These are phyloP conservation scores for Leucozona laternaria DNA, from an alignment of 2,888 invertebrate species.

Conservation along the genomic window DNA sequence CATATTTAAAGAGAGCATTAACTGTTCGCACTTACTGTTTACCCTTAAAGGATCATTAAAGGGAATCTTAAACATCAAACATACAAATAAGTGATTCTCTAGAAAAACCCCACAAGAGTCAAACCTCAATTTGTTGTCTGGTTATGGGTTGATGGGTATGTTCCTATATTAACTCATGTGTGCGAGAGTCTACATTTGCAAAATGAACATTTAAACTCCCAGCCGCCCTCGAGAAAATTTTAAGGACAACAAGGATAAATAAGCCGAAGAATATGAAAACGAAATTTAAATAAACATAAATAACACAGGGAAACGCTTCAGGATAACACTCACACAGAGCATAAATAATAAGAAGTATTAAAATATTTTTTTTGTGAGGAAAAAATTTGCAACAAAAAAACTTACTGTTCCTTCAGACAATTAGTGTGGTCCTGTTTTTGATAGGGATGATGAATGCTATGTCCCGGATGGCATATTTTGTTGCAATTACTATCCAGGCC, in stretches of 20 bases:
- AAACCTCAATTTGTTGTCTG: constrained; percentile 70
- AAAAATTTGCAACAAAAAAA: constrained; percentile 59
- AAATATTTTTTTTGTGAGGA: neutral
- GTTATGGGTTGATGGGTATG: too few relatives aligned
- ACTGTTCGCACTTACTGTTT: constrained; percentile 45
- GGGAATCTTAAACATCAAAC: constrained; percentile 42
- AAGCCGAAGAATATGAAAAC: constrained; percentile 13
- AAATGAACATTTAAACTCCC: constrained; percentile 59
- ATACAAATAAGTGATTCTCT: constrained; percentile 50
- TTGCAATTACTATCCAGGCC: constrained; percentile 79
- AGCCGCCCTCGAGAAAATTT: constrained; percentile 9
- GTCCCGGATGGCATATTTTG: constrained; percentile 80
- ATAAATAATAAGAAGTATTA: neutral
- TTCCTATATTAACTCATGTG: constrained; percentile 27
- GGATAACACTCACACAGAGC: constrained; percentile 18
- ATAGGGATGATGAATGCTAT: constrained; percentile 80
- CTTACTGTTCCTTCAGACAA: constrained; percentile 83
- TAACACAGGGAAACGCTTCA: constrained; percentile 44
- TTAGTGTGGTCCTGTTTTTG: constrained; percentile 80
- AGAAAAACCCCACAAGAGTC: constrained; percentile 59
- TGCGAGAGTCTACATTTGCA: constrained; percentile 40
- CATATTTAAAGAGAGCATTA: neutral
- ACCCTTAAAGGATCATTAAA: constrained; percentile 51
- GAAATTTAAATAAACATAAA: constrained; percentile 44
- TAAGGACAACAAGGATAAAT: constrained; percentile 39